phyloP scores from a whole-genome alignment of 2,797 vertebrate species.

The Schizothorax lantsangensis region DNA sequence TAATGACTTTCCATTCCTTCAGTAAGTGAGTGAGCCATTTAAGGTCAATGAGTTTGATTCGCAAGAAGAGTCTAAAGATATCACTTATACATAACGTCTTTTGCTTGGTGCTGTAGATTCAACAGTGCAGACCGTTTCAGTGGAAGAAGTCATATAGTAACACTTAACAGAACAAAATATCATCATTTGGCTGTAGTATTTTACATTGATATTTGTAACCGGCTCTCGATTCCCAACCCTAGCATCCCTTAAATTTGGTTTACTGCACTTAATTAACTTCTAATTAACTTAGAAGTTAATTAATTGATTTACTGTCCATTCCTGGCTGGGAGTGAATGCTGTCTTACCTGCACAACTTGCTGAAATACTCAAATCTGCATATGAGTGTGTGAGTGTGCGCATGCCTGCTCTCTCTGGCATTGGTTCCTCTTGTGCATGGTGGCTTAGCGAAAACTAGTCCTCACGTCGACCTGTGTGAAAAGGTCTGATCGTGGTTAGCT shows the following conservation, averaged over 20 bases:
- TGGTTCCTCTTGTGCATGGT: constrained; percentile 65
- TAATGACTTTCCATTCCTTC: neutral
- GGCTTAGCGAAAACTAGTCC: constrained; percentile 21
- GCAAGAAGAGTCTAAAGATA: neutral
- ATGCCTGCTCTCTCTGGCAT: constrained; percentile 69
- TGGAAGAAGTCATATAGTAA: neutral
- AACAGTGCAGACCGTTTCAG: neutral
- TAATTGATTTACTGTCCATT: constrained; percentile 48
- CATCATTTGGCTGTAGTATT: too few relatives aligned
- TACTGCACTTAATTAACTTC: too few relatives aligned
- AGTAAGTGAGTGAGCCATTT: neutral
- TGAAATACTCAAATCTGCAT: constrained; percentile 15
- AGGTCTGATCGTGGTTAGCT: constrained; percentile 12
- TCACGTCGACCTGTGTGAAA: neutral
- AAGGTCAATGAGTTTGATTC: neutral
- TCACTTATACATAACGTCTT: neutral
- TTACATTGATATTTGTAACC: neutral
- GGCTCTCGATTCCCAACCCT: neutral
- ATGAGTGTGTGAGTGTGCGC: constrained; percentile 60
- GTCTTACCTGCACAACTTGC: neutral
- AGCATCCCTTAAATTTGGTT: neutral
- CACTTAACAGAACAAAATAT: neutral
- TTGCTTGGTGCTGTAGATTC: neutral
- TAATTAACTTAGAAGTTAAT: neutral
- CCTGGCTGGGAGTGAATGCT: constrained; percentile 63